These are phyloP conservation scores for Himalopsyche phryganea DNA, from an alignment of 1,140 invertebrate genomes.

Conservation along the genomic window DNA sequence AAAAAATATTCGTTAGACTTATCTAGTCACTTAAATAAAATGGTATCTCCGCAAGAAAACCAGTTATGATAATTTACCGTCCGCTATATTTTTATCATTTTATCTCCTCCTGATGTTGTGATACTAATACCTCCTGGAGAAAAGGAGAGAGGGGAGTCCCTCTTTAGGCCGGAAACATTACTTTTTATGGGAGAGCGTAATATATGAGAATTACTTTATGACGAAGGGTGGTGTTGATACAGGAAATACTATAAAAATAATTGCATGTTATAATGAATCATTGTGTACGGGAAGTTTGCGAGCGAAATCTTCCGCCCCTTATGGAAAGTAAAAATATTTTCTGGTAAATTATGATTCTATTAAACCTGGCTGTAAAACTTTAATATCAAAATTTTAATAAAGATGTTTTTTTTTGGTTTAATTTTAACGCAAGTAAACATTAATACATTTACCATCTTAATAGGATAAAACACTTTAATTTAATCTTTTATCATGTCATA, in stretches of 20 bases:
- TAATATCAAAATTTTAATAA: too few species aligned
- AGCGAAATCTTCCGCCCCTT: background rate
- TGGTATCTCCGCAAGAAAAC: background rate
- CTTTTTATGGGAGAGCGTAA: constrained; percentile 31
- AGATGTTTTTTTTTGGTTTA: too few species aligned
- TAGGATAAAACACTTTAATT: too few species aligned
- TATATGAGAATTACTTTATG: constrained; percentile 31
- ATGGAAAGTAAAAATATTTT: too few species aligned
- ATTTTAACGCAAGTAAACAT: too few species aligned
- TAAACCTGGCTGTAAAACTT: too few species aligned
- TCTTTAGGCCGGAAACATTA: constrained; percentile 19
- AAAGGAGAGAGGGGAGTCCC: too few species aligned
- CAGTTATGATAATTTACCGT: background rate
- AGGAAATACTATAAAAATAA: constrained; percentile 33
- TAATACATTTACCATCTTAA: too few species aligned
- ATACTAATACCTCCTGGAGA: constrained; percentile 1
- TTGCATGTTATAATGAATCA: constrained; percentile 28
- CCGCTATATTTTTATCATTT: constrained; percentile 16
- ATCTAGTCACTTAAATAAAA: too few species aligned
- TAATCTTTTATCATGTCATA: too few species aligned
- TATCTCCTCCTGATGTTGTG: constrained; percentile 24
- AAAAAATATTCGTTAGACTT: too few species aligned
- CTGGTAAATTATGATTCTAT: too few species aligned
- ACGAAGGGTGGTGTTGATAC: constrained; percentile 21
- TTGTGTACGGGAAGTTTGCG: background rate